Evolutionary conservation across 2,888 invertebrate species (phyloP).

Genomic region (Caenorhabditis angaria): DNA sequence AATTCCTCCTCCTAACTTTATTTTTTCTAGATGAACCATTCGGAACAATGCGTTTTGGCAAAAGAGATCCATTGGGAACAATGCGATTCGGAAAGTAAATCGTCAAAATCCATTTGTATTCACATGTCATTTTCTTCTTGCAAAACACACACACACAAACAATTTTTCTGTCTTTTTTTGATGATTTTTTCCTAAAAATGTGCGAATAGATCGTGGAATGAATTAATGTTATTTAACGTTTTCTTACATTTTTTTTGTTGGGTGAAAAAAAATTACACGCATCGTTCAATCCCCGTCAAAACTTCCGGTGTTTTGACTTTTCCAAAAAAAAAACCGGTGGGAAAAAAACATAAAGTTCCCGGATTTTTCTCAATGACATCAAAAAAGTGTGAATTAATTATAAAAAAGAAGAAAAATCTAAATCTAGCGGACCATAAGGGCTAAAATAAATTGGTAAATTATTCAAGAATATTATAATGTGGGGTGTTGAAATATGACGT

Average conservation of each 20-base stretch:
- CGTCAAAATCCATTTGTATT: background rate
- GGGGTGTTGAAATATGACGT: background rate
- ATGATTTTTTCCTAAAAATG: constrained; percentile 4
- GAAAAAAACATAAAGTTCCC: too few relatives aligned
- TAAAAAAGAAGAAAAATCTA: background rate
- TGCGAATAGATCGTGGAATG: constrained; percentile 44
- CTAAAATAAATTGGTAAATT: background rate
- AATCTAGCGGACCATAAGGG: background rate
- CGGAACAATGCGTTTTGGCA: constrained; percentile 43
- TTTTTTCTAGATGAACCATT: constrained; percentile 11
- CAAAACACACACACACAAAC: background rate
- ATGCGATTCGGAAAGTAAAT: constrained; percentile 58
- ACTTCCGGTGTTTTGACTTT: constrained; percentile 11
- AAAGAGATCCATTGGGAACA: constrained; percentile 53
- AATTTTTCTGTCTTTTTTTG: constrained; percentile 12
- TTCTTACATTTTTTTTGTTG: background rate
- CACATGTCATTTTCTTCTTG: constrained; percentile 6
- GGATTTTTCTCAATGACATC: background rate
- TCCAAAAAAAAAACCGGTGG: background rate
- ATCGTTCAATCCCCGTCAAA: constrained; percentile 15
- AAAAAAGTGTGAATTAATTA: background rate
- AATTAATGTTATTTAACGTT: constrained; percentile 40
- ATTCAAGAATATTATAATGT: background rate
- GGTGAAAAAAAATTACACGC: constrained; percentile 17
- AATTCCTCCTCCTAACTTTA: background rate